Base-by-base conservation (phyloP, 2,113 vertebrate species). In the Melanerpes aurifrons region DNA sequence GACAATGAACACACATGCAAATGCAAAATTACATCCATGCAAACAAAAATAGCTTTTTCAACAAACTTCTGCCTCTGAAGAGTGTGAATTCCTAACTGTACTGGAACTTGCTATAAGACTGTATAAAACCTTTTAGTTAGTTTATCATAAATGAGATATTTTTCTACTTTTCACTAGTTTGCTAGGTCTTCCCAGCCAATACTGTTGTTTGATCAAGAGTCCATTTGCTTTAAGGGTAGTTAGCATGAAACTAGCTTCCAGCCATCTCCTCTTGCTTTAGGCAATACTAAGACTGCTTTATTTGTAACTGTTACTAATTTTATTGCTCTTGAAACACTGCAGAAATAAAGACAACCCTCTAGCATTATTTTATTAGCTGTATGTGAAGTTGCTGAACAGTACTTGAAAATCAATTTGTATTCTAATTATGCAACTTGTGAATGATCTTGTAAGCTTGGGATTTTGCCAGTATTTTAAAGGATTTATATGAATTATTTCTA, bases 231-330 rank as follows among this genome's bases (percentile, higher is more conserved):
- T 71, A 53, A 94, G 64, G 37, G 8, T 47, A 77, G 31, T 82
- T 90, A 92, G 85, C 22, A 78, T 31, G 18, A 86, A 83, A 47
- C 8, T 54, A 86, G 47, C 13, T 85, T 95, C 92, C 57, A 40
- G 40, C 12, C 14, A 35, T 26, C 26, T 78, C 8, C 8, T 86
- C 21, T 93, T 90, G 20, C 62, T 93, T 90, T 69, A 85, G 68
- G 74, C 32, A 90, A 59, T 9, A 79, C 19, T 62, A 58, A 92
- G 10, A 43, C 18, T 40, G 56, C 5, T 80, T 47, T 90, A 69
- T 81, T 93, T 92, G 54, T 93, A 93, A 93, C 87, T 82, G 62
- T 61, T 94, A 53, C 37, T 95, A 88, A 95, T 94, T 95, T 86
- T 80, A 86, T 72, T 93, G 32, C 64, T 87, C 54, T 95, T 86